These are phyloP conservation scores for Rapana venosa DNA, from an alignment of 2,888 invertebrate genomes.

Conservation along the genomic window DNA sequence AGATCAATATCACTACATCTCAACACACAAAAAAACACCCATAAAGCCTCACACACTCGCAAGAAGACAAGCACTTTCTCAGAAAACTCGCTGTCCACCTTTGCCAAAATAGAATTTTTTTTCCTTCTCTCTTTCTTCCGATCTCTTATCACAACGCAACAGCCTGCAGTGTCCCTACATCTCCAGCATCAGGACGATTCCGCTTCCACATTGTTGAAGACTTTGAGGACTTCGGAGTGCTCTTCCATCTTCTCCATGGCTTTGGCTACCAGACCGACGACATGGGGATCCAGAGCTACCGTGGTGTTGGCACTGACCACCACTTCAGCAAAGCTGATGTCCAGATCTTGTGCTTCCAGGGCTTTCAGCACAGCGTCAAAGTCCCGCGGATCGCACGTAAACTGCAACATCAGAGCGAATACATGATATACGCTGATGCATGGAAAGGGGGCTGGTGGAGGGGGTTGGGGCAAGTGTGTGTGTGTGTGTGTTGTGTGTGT, in stretches of 20 bases:
- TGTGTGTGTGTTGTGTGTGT: too few species aligned
- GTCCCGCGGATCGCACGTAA: slow-evolving; percentile 81
- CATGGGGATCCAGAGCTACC: slow-evolving; percentile 80
- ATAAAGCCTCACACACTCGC: too few species aligned
- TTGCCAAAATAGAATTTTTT: too few species aligned
- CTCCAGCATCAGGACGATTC: neutral
- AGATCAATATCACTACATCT: too few species aligned
- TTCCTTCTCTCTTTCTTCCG: neutral
- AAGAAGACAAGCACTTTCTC: too few species aligned
- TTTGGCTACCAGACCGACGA: slow-evolving; percentile 79
- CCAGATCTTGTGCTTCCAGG: slow-evolving; percentile 80
- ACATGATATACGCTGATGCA: neutral
- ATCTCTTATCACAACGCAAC: neutral
- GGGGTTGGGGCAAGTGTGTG: too few species aligned
- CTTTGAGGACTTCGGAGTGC: slow-evolving; percentile 82
- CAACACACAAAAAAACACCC: too few species aligned
- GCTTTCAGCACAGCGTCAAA: slow-evolving; percentile 80
- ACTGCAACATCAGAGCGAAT: slow-evolving; percentile 79
- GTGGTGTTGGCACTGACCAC: slow-evolving; percentile 80
- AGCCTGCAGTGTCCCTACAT: neutral
- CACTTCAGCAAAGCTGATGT: slow-evolving; percentile 79
- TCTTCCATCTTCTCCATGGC: slow-evolving; percentile 81
- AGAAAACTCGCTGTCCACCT: too few species aligned
- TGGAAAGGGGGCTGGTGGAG: too few species aligned
- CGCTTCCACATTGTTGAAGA: slow-evolving; percentile 75